Conservation (phyloP, 2,797 vertebrate species). For the Poecilia picta region DNA sequence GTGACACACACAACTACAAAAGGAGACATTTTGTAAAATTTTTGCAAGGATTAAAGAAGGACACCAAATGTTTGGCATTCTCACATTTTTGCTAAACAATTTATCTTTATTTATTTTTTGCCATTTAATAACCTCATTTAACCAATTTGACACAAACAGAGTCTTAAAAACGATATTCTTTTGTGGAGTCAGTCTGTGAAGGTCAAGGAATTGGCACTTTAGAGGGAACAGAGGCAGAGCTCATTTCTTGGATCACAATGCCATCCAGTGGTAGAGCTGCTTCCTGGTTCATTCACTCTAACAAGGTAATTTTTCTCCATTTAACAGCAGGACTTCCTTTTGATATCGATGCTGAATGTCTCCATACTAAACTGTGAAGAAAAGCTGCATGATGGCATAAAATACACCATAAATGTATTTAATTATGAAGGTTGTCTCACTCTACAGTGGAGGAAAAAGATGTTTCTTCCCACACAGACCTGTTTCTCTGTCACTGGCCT, state of each 20-base stretch:
- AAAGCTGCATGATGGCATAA: not conserved
- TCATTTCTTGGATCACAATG: conserved; percentile 66
- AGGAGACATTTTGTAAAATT: conserved; percentile 42
- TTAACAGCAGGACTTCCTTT: not conserved
- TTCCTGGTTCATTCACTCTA: not conserved
- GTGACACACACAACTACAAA: conserved; percentile 22
- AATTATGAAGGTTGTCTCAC: not conserved
- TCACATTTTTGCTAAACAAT: conserved; percentile 32
- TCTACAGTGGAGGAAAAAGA: not conserved
- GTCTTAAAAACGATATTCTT: conserved; percentile 51
- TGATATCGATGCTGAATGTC: not conserved
- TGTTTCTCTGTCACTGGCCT: not conserved
- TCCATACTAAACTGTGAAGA: not conserved
- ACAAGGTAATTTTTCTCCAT: not conserved
- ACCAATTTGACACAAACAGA: conserved; percentile 49
- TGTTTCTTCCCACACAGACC: not conserved
- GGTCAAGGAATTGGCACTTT: conserved; percentile 37
- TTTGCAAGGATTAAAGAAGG: conserved; percentile 52
- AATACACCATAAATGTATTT: not conserved
- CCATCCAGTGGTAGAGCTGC: conserved; percentile 69
- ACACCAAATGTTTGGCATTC: conserved; percentile 62
- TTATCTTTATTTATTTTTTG: conserved; percentile 47
- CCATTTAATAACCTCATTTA: conserved; percentile 59
- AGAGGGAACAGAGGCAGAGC: not conserved
- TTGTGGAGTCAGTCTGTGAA: conserved; percentile 51